These are phyloP conservation scores for Polyergus mexicanus DNA, from an alignment of 1,140 invertebrate species.

Conservation along the genomic window DNA sequence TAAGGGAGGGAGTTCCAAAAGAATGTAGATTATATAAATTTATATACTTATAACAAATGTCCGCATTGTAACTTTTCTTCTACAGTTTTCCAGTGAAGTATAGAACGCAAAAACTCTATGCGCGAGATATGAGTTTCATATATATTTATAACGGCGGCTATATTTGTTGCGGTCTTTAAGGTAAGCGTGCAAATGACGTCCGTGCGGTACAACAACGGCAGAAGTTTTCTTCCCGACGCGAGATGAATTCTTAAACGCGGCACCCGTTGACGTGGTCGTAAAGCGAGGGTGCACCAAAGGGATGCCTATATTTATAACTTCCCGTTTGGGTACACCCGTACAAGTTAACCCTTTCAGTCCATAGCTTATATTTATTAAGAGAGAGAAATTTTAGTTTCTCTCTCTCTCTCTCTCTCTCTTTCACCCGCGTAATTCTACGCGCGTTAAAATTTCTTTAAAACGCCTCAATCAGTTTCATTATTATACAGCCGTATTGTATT, in stretches of 20 bases:
- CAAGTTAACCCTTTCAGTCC: slow-evolving; percentile 38
- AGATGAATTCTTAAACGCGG: slow-evolving; percentile 60
- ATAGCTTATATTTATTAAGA: slow-evolving; percentile 15
- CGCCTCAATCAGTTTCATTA: no score
- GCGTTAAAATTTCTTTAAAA: neutral
- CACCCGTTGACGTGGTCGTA: slow-evolving; percentile 31
- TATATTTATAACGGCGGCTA: slow-evolving; percentile 58
- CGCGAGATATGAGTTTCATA: slow-evolving; percentile 57
- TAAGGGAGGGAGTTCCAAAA: neutral
- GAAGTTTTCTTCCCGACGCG: slow-evolving; percentile 52
- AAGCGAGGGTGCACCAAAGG: slow-evolving; percentile 47
- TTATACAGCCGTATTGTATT: no score
- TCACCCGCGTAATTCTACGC: neutral
- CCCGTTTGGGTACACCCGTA: slow-evolving; percentile 31
- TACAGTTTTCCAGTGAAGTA: slow-evolving; percentile 14
- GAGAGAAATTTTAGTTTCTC: neutral
- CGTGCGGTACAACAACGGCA: slow-evolving; percentile 37
- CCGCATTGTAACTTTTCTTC: slow-evolving; percentile 34
- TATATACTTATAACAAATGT: neutral
- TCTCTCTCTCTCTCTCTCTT: neutral
- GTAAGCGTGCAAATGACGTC: slow-evolving; percentile 58
- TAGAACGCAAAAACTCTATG: slow-evolving; percentile 10
- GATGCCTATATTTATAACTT: slow-evolving; percentile 49
- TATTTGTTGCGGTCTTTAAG: slow-evolving; percentile 62
- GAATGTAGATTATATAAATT: no score